phyloP scores from a whole-genome alignment of 37 sponge, comb jelly and placozoan species.

The Tethya wilhelma region DNA sequence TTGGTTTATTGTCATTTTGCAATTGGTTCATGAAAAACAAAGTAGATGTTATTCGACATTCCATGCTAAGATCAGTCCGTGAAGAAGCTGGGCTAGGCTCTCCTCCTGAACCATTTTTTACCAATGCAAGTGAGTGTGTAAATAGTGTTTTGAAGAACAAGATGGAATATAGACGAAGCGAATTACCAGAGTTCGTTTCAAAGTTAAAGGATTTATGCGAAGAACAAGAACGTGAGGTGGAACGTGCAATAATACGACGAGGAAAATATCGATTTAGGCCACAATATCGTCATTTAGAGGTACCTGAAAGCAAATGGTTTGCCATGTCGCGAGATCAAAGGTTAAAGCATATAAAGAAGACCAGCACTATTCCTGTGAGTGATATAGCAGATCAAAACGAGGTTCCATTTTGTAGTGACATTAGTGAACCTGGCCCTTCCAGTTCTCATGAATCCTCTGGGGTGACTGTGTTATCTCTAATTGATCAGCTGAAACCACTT shows the following conservation, averaged over 20 bases:
- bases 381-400: background rate
- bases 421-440: background rate
- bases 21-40: conserved; percentile 20
- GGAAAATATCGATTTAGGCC: conserved; percentile 39
- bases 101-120: conserved; percentile 5
- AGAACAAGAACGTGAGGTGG: conserved; percentile 50
- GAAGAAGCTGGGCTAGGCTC: conserved; percentile 3
- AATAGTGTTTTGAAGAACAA: background rate
- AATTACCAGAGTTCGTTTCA: conserved; percentile 24
- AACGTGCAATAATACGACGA: conserved; percentile 47
- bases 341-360: conserved; percentile 18
- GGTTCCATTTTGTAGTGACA: background rate
- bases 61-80: background rate
- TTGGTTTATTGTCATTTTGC: background rate
- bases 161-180: background rate
- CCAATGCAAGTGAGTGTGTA: conserved; percentile 31
- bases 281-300: conserved; percentile 24
- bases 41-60: background rate
- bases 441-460: background rate
- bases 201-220: conserved; percentile 27
- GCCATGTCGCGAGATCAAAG: conserved; percentile 34
- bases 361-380: too few species aligned
- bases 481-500: background rate
- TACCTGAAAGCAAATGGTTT: conserved; percentile 40
- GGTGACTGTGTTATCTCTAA: background rate